Percentiles rank a stretch among this genome's conserved stretches.
Evolutionary conservation across 1,140 invertebrate species (phyloP).

Genomic region (Steinernema feltiae): DNA sequence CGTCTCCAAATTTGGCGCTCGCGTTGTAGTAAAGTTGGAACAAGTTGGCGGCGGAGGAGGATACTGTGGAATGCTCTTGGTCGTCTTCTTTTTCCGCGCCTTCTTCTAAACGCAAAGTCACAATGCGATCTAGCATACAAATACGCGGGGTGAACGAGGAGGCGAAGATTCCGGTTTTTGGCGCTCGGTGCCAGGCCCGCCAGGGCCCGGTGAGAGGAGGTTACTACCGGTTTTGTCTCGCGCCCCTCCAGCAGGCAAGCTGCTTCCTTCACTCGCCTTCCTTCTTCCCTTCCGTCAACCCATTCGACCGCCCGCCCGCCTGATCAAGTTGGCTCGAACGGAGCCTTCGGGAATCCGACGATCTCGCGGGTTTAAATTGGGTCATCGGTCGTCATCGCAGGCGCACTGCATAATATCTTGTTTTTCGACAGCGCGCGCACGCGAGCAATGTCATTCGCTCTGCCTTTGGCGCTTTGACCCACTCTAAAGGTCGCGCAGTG

Average conservation of each 20-base stretch:
- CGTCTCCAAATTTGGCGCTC: neutral
- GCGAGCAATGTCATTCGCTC: neutral
- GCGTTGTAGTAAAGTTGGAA: neutral
- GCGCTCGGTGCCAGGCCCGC: slow-evolving; percentile 7
- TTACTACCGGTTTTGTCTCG: slow-evolving; percentile 6
- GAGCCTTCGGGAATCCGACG: neutral
- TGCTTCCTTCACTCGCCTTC: neutral
- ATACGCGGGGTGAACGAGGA: neutral
- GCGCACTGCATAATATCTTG: slow-evolving; percentile 1
- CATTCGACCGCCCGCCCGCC: neutral
- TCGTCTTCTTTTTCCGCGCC: neutral
- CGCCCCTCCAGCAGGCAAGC: neutral
- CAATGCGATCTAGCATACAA: slow-evolving; percentile 7
- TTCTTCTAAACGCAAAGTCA: neutral
- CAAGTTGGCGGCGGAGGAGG: neutral
- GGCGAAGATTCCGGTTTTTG: slow-evolving; percentile 1
- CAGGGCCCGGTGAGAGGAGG: neutral
- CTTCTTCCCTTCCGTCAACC: neutral
- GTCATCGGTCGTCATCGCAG: neutral
- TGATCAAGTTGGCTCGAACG: slow-evolving; percentile 7
- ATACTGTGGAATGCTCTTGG: neutral
- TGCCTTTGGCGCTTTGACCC: slow-evolving; percentile 5
- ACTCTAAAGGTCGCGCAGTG: slow-evolving; percentile 2
- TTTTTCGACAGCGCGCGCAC: slow-evolving; percentile 1
- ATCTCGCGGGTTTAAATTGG: slow-evolving; percentile 9